Conservation (phyloP, 2,888 invertebrate species). For the Synergus laeviventris region DNA sequence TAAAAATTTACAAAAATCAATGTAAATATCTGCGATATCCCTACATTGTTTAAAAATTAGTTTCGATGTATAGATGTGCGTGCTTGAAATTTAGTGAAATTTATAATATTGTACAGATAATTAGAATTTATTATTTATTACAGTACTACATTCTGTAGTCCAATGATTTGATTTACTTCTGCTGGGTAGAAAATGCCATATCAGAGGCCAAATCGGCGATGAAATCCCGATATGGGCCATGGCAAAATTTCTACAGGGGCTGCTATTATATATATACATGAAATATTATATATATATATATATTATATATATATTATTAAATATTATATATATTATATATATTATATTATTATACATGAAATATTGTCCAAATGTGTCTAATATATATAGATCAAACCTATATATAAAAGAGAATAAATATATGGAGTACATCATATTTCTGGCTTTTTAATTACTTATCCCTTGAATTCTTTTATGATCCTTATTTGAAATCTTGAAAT, state of each 20-base stretch:
- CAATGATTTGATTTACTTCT: neutral
- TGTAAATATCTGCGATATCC: no score
- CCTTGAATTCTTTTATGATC: neutral
- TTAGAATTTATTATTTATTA: constrained; percentile 3
- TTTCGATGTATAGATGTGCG: neutral
- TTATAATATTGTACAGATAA: neutral
- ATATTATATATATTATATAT: no score
- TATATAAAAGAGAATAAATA: constrained; percentile 2
- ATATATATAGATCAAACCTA: neutral
- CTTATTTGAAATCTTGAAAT: no score
- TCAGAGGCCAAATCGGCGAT: no score
- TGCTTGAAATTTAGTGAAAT: neutral
- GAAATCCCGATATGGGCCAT: no score
- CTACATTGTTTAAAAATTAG: neutral
- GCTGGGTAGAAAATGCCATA: no score
- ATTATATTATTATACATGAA: no score
- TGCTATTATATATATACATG: no score
- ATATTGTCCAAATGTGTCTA: neutral
- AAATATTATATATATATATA: no score
- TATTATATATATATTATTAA: no score
- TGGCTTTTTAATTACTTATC: neutral
- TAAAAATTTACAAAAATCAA: no score
- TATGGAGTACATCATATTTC: neutral
- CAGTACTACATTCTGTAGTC: neutral
- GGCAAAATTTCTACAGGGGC: no score